Evolutionary conservation across 1,140 invertebrate species (phyloP), one percentile per base, ranked within the genome.

Genomic region (Pseudachorutes palmiensis): DNA sequence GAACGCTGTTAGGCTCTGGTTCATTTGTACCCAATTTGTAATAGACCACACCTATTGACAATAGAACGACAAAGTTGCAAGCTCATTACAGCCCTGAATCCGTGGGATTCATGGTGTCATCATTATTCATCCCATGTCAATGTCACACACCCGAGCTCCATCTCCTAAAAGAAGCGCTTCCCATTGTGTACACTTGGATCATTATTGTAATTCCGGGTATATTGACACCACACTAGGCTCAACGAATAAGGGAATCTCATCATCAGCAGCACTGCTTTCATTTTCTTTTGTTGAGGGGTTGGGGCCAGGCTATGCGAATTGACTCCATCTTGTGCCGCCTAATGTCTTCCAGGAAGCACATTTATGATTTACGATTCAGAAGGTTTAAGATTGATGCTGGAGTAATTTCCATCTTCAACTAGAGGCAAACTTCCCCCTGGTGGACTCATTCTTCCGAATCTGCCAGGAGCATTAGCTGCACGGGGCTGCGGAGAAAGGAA

Each of bases 1-100:
- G n/a, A n/a, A n/a, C n/a, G n/a, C n/a, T n/a, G n/a, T n/a, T n/a
- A n/a, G n/a, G n/a, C n/a, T n/a, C n/a, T n/a, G n/a, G n/a, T n/a
- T n/a, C n/a, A n/a, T n/a, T n/a, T n/a, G n/a, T n/a, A n/a, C 9
- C 9, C 36, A 45, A 45, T 45, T 45, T 45, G 36, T 45, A 45
- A 45, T 45, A 45, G 36, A 45, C 36, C 36, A 45, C 36, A 45
- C 36, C 36, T 45, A n/a, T n/a, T 45, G 36, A 45, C 36, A 45
- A 45, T 45, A 19, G 36, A 45, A 19, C n/a, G n/a, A n/a, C n/a
- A n/a, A n/a, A n/a, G n/a, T n/a, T n/a, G n/a, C n/a, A n/a, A n/a
- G n/a, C n/a, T 19, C 36, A 45, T 19, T 45, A 45, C 19, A 45
- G 36, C 36, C 36, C 36, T 45, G 36, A n/a, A n/a, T n/a, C n/a